These are phyloP conservation scores for Lipophrys pholis DNA, from an alignment of 2,113 vertebrate genomes.

Conservation along the genomic window DNA sequence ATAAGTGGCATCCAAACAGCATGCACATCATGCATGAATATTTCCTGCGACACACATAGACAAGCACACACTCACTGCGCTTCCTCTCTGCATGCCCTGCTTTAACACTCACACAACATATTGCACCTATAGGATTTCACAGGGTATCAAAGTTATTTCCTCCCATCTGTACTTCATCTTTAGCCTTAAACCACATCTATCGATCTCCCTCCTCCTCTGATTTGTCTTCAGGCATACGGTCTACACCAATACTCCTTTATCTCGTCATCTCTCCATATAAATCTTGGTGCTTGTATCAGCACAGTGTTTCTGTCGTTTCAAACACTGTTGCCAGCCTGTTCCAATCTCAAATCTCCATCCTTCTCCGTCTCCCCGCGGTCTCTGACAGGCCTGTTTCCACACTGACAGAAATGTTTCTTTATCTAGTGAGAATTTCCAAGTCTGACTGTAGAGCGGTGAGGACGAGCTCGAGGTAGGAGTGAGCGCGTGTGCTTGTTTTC, in stretches of 20 bases:
- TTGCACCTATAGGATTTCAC: conserved; percentile 34
- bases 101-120: conserved; percentile 10
- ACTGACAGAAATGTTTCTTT: conserved; percentile 55
- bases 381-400: conserved; percentile 52
- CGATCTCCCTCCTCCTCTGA: conserved; percentile 34
- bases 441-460: conserved; percentile 46
- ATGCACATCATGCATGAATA: conserved; percentile 21
- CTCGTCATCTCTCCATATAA: conserved; percentile 52
- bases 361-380: conserved; percentile 24
- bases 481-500: conserved; percentile 8
- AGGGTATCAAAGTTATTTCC: conserved; percentile 51
- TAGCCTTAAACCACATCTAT: conserved; percentile 46
- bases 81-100: conserved; percentile 8
- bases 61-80: conserved; percentile 27
- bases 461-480: conserved; percentile 11
- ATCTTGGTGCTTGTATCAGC: conserved; percentile 45
- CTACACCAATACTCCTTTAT: conserved; percentile 37
- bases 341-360: conserved; percentile 46
- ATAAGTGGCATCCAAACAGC: conserved; percentile 24
- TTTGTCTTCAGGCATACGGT: conserved; percentile 37
- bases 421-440: conserved; percentile 61
- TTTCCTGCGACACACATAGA: conserved; percentile 26
- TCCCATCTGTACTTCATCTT: conserved; percentile 46
- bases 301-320: conserved; percentile 47
- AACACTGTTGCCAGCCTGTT: conserved; percentile 41